Evolutionary conservation across 2,888 invertebrate genomes (phyloP).

Genomic region (Suillia variegata): DNA sequence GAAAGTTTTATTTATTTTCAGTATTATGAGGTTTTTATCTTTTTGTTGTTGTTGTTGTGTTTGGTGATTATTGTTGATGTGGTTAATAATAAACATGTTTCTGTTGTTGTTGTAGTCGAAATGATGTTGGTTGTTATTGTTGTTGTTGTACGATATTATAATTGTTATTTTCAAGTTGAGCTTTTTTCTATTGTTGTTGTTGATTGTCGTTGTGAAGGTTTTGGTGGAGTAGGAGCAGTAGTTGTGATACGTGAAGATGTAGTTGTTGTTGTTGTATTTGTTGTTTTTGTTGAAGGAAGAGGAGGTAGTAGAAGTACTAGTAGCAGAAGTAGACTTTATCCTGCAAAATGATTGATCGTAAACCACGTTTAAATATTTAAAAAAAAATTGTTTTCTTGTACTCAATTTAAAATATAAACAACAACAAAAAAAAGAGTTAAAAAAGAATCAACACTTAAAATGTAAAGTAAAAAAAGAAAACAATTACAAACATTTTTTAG

Average conservation of each 20-base stretch:
- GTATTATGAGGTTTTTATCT: too few relatives aligned
- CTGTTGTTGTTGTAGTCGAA: conserved; percentile 32
- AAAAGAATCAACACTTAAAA: conserved; percentile 28
- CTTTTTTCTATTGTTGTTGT: conserved; percentile 29
- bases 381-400: too few relatives aligned
- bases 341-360: conserved; percentile 61
- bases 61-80: too few relatives aligned
- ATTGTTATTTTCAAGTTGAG: too few relatives aligned
- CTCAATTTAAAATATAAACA: neutral
- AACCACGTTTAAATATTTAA: conserved; percentile 56
- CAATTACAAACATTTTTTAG: too few relatives aligned
- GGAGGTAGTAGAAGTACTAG: conserved; percentile 54
- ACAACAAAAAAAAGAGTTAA: conserved; percentile 15
- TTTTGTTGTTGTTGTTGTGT: neutral
- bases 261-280: conserved; percentile 45
- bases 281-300: conserved; percentile 54
- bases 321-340: conserved; percentile 60
- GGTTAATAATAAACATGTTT: neutral
- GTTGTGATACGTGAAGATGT: conserved; percentile 49
- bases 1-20: too few relatives aligned
- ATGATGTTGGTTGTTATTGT: conserved; percentile 32
- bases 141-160: conserved; percentile 37
- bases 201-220: conserved; percentile 33
- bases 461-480: conserved; percentile 10
- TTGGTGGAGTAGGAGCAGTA: conserved; percentile 38